Evolutionary conservation across 2,113 vertebrate genomes (phyloP).

Genomic region (Dendropsophus ebraccatus): DNA sequence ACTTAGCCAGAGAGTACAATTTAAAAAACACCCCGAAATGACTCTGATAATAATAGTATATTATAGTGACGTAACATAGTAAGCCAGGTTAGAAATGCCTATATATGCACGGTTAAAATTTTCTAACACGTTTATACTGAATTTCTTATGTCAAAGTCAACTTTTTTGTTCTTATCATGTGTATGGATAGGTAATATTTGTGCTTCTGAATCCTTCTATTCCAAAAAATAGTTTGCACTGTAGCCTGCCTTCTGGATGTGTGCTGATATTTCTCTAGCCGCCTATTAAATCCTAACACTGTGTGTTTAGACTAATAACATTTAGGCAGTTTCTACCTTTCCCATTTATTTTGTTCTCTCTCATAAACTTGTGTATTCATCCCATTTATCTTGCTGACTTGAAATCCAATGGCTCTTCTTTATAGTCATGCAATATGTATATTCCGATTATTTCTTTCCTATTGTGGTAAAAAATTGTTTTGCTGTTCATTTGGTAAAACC

Average conservation of each 20-base stretch:
- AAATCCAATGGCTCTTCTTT: background rate
- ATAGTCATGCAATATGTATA: slow-evolving; percentile 1
- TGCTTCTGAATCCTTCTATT: background rate
- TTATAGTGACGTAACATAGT: background rate
- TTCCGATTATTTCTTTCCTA: background rate
- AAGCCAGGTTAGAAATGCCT: background rate
- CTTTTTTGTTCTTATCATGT: background rate
- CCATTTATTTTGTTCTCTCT: slow-evolving; percentile 13
- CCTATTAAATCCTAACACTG: slow-evolving; percentile 31
- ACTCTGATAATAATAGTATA: background rate
- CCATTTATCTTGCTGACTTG: slow-evolving; percentile 34
- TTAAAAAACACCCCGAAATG: background rate
- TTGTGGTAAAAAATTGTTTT: background rate
- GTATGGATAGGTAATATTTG: background rate
- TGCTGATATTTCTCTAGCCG: slow-evolving; percentile 39
- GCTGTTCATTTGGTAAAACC: background rate
- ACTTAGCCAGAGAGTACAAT: too few relatives aligned
- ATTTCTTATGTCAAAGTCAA: background rate
- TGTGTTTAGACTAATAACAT: slow-evolving; percentile 32
- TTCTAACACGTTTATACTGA: background rate
- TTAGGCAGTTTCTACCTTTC: slow-evolving; percentile 25
- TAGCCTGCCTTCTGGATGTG: slow-evolving; percentile 27
- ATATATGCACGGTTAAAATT: background rate
- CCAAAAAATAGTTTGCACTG: slow-evolving; percentile 21
- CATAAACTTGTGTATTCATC: slow-evolving; percentile 5